A percentile compares a stretch with the other conserved stretches of the same genome.
Evolutionary conservation across 2,888 invertebrate genomes (phyloP).

Genomic region (Lamellibrachia satsuma): DNA sequence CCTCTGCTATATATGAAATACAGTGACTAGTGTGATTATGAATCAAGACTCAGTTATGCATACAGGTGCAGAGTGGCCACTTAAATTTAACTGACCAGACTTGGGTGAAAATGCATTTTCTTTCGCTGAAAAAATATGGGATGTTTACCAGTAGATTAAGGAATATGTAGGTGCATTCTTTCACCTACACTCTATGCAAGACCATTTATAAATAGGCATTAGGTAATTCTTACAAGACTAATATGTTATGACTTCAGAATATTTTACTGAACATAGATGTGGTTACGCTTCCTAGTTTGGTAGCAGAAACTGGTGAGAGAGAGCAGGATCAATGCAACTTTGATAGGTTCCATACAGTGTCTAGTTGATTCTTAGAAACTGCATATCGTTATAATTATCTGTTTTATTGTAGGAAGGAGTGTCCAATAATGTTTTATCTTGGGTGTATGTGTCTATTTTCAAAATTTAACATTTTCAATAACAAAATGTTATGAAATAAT

Average conservation of each 20-base stretch:
- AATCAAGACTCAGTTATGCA: not conserved
- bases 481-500: not conserved
- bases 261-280: not conserved
- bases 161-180: not conserved
- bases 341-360: not conserved
- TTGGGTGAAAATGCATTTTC: not conserved
- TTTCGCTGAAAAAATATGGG: not conserved
- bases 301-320: not conserved
- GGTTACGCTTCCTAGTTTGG: not conserved
- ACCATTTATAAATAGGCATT: not conserved
- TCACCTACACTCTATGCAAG: not conserved
- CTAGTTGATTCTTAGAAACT: not conserved
- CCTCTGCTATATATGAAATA: slow-evolving; percentile 3
- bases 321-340: not conserved
- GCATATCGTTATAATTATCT: not conserved
- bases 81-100: not conserved
- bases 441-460: not conserved
- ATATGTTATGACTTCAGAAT: not conserved
- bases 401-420: not conserved
- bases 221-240: not conserved
- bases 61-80: not conserved
- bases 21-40: not conserved
- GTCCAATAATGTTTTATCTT: not conserved
- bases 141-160: not conserved
- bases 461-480: not conserved